Evolutionary conservation across 2,113 vertebrate species (phyloP), one percentile per base, ranked within the genome.

Genomic region (Xenopus borealis): DNA sequence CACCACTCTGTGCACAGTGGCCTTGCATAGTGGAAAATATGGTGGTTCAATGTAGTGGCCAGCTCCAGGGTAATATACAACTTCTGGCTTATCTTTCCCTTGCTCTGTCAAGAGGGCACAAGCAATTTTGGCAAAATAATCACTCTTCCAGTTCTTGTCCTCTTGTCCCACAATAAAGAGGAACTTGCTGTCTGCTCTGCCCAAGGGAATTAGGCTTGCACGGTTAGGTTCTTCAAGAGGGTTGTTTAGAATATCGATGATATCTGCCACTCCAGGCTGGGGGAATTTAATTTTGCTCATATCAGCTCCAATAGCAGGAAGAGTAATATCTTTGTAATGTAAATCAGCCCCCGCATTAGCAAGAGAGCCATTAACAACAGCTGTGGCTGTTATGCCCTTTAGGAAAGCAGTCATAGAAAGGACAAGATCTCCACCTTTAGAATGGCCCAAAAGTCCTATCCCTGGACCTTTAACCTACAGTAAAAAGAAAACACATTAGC

Each of bases 1-100:
- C 11, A 89, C 2, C 0, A 85, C 79, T 7, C 45, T 45, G 8
- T 96, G 93, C 73, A 92, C 44, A 10, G 87, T 90, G 62, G 92
- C 92, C 0, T 87, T 78, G 71, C 92, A 94, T 80, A 86, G 79
- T 0, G 94, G 94, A 83, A 91, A 93, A 85, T 93, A 89, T 23
- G 95, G 94, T 8, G 92, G 87, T 14, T 98, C 94, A 5, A 97
- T 85, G 75, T 94, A 95, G 84, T 98, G 96, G 1, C 96, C 96
- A 9, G 94, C 87, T 75, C 88, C 90, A 1, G 92, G 90, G 66
- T 98, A 98, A 27, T 69, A 83, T 12, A 94, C 17, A 78, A 96
- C 69, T 80, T 91, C 69, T 57, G 89, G 93, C 12, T 87, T 89
- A 17, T 87, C 79, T 80, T 92, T 97, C 50, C 93, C 89, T 0